Percentiles rank a stretch among this genome's conserved stretches.
Conservation (phyloP, 2,888 invertebrate genomes). For the Chorisops tibialis region DNA sequence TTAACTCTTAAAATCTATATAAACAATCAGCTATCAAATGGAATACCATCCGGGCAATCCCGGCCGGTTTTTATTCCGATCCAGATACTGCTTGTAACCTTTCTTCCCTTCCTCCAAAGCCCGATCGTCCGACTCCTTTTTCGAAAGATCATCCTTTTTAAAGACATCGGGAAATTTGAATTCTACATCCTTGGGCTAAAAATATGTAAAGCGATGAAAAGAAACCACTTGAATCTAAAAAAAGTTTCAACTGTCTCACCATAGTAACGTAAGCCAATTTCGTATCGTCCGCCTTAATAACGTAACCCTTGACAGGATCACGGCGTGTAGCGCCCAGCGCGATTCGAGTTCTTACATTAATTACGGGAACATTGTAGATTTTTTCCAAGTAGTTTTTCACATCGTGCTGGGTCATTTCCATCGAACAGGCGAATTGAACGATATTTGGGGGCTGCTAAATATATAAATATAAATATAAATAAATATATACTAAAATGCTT, state of each 20-base stretch:
- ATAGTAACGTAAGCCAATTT: slow-evolving; percentile 76
- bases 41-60: slow-evolving; percentile 79
- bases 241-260: slow-evolving; percentile 55
- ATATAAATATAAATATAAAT: no score
- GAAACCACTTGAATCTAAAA: slow-evolving; percentile 33
- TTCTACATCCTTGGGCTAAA: slow-evolving; percentile 65
- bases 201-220: slow-evolving; percentile 34
- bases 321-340: slow-evolving; percentile 64
- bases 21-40: slow-evolving; percentile 52
- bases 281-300: slow-evolving; percentile 78
- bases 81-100: slow-evolving; percentile 58
- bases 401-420: slow-evolving; percentile 90
- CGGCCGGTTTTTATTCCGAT: slow-evolving; percentile 64
- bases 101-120: slow-evolving; percentile 62
- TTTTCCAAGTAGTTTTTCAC: slow-evolving; percentile 92
- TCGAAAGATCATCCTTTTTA: slow-evolving; percentile 52
- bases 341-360: slow-evolving; percentile 74
- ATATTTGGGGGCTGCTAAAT: slow-evolving; percentile 74
- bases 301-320: slow-evolving; percentile 60
- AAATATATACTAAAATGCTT: no score
- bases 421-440: slow-evolving; percentile 85
- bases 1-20: background rate
- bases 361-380: slow-evolving; percentile 83
- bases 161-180: slow-evolving; percentile 79
- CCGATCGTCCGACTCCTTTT: slow-evolving; percentile 61